Conservation (phyloP, 1,140 invertebrate genomes). For the Steinernema feltiae region DNA sequence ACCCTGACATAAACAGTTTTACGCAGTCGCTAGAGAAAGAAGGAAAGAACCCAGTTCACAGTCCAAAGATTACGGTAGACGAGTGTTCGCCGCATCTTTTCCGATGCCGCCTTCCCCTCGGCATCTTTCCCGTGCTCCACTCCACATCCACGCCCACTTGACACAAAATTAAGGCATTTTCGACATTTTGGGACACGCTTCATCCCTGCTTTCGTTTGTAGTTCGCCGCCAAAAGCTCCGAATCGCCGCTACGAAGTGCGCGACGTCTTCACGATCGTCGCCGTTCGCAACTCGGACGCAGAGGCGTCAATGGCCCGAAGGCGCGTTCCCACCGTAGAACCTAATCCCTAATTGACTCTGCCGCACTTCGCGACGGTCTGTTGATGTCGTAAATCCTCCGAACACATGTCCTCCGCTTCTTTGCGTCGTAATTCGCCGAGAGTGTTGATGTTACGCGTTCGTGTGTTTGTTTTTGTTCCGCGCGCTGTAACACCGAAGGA, state of each 20-base stretch:
- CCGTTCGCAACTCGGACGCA: background rate
- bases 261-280: background rate
- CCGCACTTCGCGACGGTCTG: slow-evolving; percentile 3
- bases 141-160: background rate
- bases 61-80: too few species aligned
- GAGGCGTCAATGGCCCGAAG: background rate
- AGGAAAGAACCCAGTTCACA: too few species aligned
- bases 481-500: background rate
- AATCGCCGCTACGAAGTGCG: background rate
- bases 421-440: slow-evolving; percentile 11
- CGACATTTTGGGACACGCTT: background rate
- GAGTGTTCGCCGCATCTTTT: too few species aligned
- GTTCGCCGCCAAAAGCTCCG: background rate
- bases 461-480: background rate
- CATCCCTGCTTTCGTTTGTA: background rate
- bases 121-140: background rate
- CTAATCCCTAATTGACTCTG: slow-evolving; percentile 14
- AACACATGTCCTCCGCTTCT: background rate
- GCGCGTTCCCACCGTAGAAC: background rate
- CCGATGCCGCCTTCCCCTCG: background rate
- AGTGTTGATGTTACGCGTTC: slow-evolving; percentile 15
- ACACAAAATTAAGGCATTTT: background rate
- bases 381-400: slow-evolving; percentile 2
- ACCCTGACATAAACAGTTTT: background rate
- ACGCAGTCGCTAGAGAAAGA: too few species aligned